Base-by-base conservation (phyloP, 2,888 invertebrate species). In the Chirona hameri region DNA sequence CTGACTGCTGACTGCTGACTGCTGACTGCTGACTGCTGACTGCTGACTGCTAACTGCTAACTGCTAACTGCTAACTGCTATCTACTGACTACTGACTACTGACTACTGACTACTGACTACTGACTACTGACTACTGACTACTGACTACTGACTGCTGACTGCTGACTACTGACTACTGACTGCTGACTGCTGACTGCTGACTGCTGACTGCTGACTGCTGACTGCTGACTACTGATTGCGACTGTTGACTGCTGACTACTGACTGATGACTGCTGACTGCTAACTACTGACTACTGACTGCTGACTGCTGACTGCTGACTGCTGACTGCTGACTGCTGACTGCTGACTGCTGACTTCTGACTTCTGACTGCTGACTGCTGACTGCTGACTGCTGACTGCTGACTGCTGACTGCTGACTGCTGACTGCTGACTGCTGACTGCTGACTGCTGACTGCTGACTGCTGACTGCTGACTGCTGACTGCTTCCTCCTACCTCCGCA, bases 401-500 rank as follows among this genome's bases (percentile, higher is more conserved):
- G 4, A 10, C 24, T n/a, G n/a, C 65, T 24, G 65, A 24, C 24
- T 7, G n/a, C 9, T n/a, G n/a, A 21, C 65, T 10, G 65, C 10
- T n/a, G 24, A 10, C 24, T n/a, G n/a, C 65, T 24, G 65, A 7
- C 24, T n/a, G n/a, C 65, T n/a, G n/a, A 21, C 65, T 10, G n/a
- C 10, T n/a, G 24, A 10, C 24, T n/a, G n/a, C 65, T 24, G 65
- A 7, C 24, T n/a, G 12, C n/a, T n/a, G n/a, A 21, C 65, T 10
- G n/a, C 10, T n/a, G 24, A 10, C 24, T 10, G n/a, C 60, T 24
- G 60, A 21, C 24, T n/a, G n/a, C n/a, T n/a, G 9, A 10, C 65
- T 10, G 65, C 10, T n/a, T n/a, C 0, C 24, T n/a, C 9, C 65
- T 39, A 76, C 82, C 65, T 65, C 81, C 79, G 18, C 89, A 96